phyloP scores from a whole-genome alignment of 30 jellyfish, hydroid and myxozoan genomes.

The Aurelia coerulea region DNA sequence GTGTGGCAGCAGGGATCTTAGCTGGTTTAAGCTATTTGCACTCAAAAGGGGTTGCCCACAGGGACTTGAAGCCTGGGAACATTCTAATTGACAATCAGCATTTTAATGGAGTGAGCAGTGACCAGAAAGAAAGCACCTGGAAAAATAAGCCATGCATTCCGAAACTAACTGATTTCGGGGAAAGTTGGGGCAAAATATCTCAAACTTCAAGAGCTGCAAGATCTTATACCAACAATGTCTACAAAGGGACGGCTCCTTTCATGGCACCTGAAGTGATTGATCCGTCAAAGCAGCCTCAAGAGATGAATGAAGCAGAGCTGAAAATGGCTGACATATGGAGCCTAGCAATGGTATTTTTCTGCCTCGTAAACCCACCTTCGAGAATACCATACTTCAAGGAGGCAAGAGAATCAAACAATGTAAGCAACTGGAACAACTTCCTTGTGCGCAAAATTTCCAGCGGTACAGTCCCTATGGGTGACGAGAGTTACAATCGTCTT shows the following conservation, averaged over 20 bases:
- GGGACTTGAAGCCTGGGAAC: background rate
- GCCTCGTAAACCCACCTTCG: conserved; percentile 4
- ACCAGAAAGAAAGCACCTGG: background rate
- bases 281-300: background rate
- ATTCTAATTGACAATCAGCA: no score
- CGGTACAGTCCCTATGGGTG: no score
- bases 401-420: no score
- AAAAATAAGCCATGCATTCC: conserved; percentile 4
- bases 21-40: background rate
- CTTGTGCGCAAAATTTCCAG: no score
- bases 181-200: no score
- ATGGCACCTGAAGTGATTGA: conserved; percentile 9
- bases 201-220: background rate
- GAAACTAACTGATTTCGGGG: background rate
- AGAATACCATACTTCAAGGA: no score
- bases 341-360: conserved; percentile 6
- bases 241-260: background rate
- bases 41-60: conserved; percentile 9
- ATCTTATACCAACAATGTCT: conserved; percentile 17
- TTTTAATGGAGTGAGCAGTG: no score
- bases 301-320: conserved; percentile 21
- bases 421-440: no score
- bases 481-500: background rate
- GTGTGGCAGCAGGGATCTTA: conserved; percentile 6
- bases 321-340: conserved; percentile 27